Base-by-base conservation (phyloP, 2,113 vertebrate genomes). In the Dromas ardeola region DNA sequence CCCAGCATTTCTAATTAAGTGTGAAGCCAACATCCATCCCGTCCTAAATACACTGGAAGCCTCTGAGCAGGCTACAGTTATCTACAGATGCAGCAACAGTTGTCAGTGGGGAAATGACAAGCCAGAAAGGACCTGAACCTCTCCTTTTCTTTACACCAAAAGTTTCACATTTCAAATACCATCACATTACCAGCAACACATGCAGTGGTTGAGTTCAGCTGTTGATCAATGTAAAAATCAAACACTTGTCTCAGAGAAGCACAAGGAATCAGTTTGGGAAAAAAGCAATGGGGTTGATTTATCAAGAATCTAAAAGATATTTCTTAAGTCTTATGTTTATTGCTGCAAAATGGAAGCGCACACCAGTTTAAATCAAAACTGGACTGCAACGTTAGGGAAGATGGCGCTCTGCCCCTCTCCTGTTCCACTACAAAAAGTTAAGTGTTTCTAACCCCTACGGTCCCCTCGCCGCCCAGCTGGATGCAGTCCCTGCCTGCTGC, bases 11-110 rank as follows among this genome's bases (percentile, higher is more conserved):
- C 58, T 74, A 96, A 62, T 88, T 80, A 95, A 88, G n/a, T 63
- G 38, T 71, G 81, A 97, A 91, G 81, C 53, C 81, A 97, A 83
- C 53, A 93, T 91, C 58, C 58, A 95, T 88, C 81, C 87, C 74
- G n/a, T 77, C 45, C 84, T 93, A 82, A 94, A 73, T 66, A 94
- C 10, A 36, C 42, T 85, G 58, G 63, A 79, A 94, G 26, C 38
- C 50, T 84, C 53, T 34, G 18, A 69, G 43, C 52, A 91, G 36
- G 13, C 50, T 73, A 67, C 55, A 62, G n/a, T 53, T 74, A 81
- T 26, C 86, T 65, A 74, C 12, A 71, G 29, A 83, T 19, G 20
- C 55, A 86, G 74, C 32, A 91, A 73, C 34, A 87, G 45, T 42
- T 81, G 79, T 80, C 92, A 82, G 15, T 16, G 32, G 71, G 85